phyloP scores from a whole-genome alignment of 1,140 invertebrate species.

The Eueides isabella region DNA sequence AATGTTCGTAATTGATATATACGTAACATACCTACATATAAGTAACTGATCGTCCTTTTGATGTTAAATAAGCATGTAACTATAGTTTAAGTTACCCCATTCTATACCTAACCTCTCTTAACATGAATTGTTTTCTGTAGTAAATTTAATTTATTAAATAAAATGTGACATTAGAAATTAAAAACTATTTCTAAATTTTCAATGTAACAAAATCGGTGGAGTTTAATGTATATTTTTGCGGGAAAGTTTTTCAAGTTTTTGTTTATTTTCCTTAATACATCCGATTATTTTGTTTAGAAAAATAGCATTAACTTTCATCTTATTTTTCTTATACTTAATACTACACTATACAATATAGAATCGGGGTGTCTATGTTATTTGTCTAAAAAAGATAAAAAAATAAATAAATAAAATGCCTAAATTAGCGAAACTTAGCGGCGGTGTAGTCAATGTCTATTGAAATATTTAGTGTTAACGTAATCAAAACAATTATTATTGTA shows the following conservation, averaged over 20 bases:
- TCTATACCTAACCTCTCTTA: background rate
- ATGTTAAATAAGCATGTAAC: background rate
- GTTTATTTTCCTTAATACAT: too few relatives aligned
- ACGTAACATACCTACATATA: background rate
- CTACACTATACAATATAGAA: background rate
- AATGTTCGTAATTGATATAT: slow-evolving; percentile 9
- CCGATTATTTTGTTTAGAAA: too few relatives aligned
- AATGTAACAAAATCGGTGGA: too few relatives aligned
- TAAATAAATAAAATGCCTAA: slow-evolving; percentile 27
- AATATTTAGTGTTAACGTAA: slow-evolving; percentile 11
- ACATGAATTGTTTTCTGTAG: too few relatives aligned
- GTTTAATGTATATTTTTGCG: too few relatives aligned
- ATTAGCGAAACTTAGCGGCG: slow-evolving; percentile 25
- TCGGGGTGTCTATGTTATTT: background rate
- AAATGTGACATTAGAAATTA: too few relatives aligned
- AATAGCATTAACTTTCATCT: too few relatives aligned
- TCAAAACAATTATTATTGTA: slow-evolving; percentile 62
- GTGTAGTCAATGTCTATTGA: slow-evolving; percentile 36
- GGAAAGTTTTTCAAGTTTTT: too few relatives aligned
- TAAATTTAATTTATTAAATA: too few relatives aligned
- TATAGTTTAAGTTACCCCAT: slow-evolving; percentile 1
- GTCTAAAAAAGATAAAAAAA: background rate
- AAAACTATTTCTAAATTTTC: too few relatives aligned
- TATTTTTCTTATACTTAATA: too few relatives aligned
- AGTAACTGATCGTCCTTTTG: background rate